Evolutionary conservation across 2,113 vertebrate species (phyloP), one percentile per base, ranked within the genome.

Genomic region (Planiliza haematocheilus): DNA sequence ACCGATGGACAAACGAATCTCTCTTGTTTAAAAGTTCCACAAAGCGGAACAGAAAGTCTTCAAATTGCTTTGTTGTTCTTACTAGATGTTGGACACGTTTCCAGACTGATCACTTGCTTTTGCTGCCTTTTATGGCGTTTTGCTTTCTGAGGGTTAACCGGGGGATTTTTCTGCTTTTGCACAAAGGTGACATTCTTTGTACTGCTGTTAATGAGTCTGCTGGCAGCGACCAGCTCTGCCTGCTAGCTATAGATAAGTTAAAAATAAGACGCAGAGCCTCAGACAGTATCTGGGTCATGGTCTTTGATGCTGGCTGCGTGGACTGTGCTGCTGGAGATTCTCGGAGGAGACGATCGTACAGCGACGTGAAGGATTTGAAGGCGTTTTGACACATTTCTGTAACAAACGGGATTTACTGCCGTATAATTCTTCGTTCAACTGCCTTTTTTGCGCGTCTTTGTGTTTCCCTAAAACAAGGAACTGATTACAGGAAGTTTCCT

Each of bases 221-320:
- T 72, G 63, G 69, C 50, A 7, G 52, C 50, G 65, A 49, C 16
- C 39, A 53, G 11, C 51, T 61, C 30, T 57, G 79, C 63, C 82
- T 79, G 66, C 70, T 63, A 60, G 82, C 82, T 78, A 57, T 52
- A 34, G 61, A 50, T 37, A 12, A 42, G 64, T 71, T 89, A 80
- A 80, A 85, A 89, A 86, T 87, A 84, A 82, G 83, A 49, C 45
- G 1, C 57, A 4, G 42, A 70, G 73, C 52, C 41, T 77, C 41
- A 68, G 73, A 57, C 51, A 7, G 70, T 64, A 88, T 84, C 81
- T 89, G 83, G 85, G 85, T 86, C 83, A 81, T 58, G 39, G 66
- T 78, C 67, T 70, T 49, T 80, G 81, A 86, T 75, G 75, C 83
- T 87, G 21, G 6, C 57, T 77, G 65, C 37, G 63, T 67, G 68